Base-by-base conservation (phyloP, 2,797 vertebrate genomes). In the Allobates femoralis region DNA sequence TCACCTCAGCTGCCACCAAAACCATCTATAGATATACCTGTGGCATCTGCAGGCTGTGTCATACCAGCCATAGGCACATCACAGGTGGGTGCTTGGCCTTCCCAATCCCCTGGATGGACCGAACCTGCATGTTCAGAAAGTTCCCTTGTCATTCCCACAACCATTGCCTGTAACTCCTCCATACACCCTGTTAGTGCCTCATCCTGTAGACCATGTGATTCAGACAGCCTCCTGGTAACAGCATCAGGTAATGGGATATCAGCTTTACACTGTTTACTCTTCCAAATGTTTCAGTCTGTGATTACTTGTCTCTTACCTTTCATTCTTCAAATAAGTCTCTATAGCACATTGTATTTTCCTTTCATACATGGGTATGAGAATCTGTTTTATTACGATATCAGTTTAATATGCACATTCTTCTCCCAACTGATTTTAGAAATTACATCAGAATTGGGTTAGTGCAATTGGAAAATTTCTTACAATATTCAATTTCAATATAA, bases 1-100 rank as follows among this genome's bases (percentile, higher is more conserved):
- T 98, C 97, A 76, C 98, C 98, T 92, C 97, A 99, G 94, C 96
- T 99, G 94, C 98, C 98, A 89, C 98, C 98, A 94, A 99, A 99
- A 95, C 98, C 98, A 60, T 94, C 97, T 94, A 93, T 99, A 96
- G 98, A 99, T 95, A 94, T 99, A 97, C 94, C 95, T 92, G 94
- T 96, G 94, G 93, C 95, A 90, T 92, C 94, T 75, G 91, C 94
- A 92, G 94, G 94, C 94, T 95, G 94, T 94, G 91, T 94, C 89
- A 96, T 97, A 92, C 97, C 98, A 94, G 96, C 98, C 96, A 94
- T 98, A 97, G 96, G 97, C 93, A 96, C 97, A 90, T 98, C 98
- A 97, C 98, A 99, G 98, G 98, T 99, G 98, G 97, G 98, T 99
- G 95, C 96, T 95, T 93, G 95, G 95, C 94, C 95, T 95, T 91